phyloP scores from a whole-genome alignment of 2,113 vertebrate genomes.

The Lagopus muta region DNA sequence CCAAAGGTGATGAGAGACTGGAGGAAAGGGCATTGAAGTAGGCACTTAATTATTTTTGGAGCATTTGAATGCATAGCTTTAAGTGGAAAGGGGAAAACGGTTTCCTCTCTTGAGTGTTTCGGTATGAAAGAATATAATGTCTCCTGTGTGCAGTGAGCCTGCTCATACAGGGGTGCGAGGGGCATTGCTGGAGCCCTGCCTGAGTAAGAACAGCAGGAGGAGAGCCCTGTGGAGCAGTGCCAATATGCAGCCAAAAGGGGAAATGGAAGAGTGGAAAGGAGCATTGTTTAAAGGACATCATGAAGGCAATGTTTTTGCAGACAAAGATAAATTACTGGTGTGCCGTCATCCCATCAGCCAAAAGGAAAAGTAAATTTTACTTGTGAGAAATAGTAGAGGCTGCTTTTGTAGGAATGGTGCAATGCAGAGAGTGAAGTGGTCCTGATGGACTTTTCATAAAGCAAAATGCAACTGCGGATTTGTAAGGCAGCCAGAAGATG shows the following conservation, averaged over 20 bases:
- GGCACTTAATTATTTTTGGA: not conserved
- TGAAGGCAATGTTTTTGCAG: not conserved
- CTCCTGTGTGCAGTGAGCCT: not conserved
- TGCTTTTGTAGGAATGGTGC: not conserved
- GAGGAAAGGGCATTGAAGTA: not conserved
- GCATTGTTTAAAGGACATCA: not conserved
- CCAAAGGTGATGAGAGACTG: not conserved
- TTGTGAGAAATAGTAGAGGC: not conserved
- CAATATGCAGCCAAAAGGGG: not conserved
- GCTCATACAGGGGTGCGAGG: not conserved
- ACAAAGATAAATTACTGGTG: not conserved
- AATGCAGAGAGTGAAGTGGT: not conserved
- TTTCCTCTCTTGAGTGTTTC: not conserved
- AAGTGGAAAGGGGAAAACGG: not conserved
- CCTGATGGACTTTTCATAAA: not conserved
- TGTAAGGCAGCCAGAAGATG: not conserved
- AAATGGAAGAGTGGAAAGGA: not conserved
- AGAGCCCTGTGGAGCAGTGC: not conserved
- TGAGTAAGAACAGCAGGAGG: not conserved
- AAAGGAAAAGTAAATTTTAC: conserved; percentile 4
- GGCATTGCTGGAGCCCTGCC: not conserved
- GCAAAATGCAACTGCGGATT: accelerated
- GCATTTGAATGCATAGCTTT: not conserved
- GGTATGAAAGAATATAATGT: not conserved
- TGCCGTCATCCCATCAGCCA: not conserved